phyloP scores from a whole-genome alignment of 2,113 vertebrate species.

The Acanthisitta chloris region DNA sequence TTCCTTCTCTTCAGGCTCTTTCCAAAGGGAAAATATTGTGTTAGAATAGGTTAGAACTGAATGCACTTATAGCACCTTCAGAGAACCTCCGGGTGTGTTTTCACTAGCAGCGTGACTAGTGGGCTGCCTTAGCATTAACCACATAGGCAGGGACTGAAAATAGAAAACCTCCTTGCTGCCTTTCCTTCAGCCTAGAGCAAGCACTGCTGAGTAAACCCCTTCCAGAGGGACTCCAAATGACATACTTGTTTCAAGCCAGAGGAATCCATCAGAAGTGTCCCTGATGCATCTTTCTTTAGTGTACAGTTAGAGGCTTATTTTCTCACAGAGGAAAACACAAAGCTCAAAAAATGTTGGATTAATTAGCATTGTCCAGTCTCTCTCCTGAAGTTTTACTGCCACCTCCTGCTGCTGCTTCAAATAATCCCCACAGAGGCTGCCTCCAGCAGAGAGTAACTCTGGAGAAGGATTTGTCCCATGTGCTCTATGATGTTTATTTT shows the following conservation, averaged over 20 bases:
- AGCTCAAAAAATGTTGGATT: neutral
- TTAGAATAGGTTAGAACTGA: slow-evolving; percentile 1
- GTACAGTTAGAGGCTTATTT: neutral
- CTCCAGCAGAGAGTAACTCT: neutral
- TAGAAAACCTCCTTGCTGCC: neutral
- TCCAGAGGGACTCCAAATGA: neutral
- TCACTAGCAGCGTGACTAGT: neutral
- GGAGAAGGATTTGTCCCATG: neutral
- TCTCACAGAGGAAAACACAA: neutral
- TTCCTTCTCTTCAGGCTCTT: neutral
- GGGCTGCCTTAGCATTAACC: neutral
- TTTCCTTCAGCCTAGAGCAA: neutral
- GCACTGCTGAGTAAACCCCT: neutral
- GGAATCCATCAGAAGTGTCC: neutral
- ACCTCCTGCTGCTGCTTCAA: neutral
- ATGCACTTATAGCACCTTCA: neutral
- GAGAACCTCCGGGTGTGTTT: neutral
- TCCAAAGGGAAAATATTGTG: neutral
- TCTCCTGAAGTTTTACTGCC: neutral
- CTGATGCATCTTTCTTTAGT: neutral
- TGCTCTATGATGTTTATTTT: neutral
- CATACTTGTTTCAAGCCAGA: neutral
- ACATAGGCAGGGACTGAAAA: neutral
- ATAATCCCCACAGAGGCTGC: neutral
- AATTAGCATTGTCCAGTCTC: neutral